Evolutionary conservation across 2,113 vertebrate species (phyloP), one percentile per base, ranked within the genome.

Genomic region (Pogonocichla stellata): DNA sequence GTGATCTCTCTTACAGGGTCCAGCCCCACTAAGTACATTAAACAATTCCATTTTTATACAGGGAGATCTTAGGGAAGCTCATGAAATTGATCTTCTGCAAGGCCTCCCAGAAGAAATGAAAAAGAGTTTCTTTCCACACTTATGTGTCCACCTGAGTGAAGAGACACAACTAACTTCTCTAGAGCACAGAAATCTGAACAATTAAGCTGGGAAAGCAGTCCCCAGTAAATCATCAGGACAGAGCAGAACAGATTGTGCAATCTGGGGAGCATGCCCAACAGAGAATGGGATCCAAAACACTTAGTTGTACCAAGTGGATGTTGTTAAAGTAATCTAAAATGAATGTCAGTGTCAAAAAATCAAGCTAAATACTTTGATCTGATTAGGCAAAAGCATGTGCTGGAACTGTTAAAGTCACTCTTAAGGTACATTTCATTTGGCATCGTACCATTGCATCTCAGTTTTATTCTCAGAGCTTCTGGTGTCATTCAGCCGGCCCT

Each of bases 151-250:
- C 42, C 19, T 66, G 29, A 65, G 29, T 33, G 61, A 53, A 80
- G 36, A 54, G 12, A 18, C 20, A 53, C 3, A 5, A 8, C 6
- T 22, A 31, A 4, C 33, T 80, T 4, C 34, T 79, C 8, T 57
- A 81, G 29, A 62, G 33, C 34, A 47, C 33, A 56, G 48, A 83
- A 77, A 70, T 70, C 28, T 51, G 42, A 69, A 34, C 8, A 72
- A 15, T 33, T 28, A 18, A 31, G 8, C 19, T 66, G 18, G 2
- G 40, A 24, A 80, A 73, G 28, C 0, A 0, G 7, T 67, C n/a
- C 85, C 5, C 60, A 79, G 19, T 61, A 64, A 51, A 70, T 61
- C 48, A 66, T 13, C 38, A 84, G 57, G n/a, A 86, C 19, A 47
- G 33, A 69, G 56, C 29, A 48, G 29, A 79, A n/a, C 9, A 43